phyloP scores from a whole-genome alignment of 2,888 invertebrate species.

The Acanthacorydalis orientalis region DNA sequence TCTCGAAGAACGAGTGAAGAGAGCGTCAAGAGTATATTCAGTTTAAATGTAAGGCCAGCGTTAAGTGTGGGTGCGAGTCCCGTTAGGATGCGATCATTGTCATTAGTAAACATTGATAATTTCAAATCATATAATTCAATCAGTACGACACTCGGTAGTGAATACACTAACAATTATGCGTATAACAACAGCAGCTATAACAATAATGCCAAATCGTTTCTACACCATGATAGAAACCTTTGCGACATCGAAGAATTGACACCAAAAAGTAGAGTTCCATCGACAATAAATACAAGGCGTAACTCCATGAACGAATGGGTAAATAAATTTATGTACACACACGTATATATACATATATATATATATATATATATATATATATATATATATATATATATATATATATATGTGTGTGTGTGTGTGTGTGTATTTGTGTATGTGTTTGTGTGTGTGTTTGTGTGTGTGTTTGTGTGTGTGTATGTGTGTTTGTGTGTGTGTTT shows the following conservation, averaged over 20 bases:
- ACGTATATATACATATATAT: too few relatives aligned
- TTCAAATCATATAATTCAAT: not conserved
- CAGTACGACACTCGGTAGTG: not conserved
- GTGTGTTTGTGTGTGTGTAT: too few relatives aligned
- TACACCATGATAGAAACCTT: not conserved
- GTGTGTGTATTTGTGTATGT: too few relatives aligned
- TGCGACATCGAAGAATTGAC: not conserved
- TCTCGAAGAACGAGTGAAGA: conserved; percentile 22
- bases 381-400: too few relatives aligned
- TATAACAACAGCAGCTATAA: not conserved
- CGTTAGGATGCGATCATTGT: conserved; percentile 1
- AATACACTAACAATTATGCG: not conserved
- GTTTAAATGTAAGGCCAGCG: conserved; percentile 16
- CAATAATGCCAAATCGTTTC: not conserved
- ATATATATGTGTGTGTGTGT: too few relatives aligned
- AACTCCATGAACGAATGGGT: conserved; percentile 1
- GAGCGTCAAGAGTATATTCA: conserved; percentile 21
- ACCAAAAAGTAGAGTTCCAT: not conserved
- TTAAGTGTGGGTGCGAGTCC: not conserved
- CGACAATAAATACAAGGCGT: not conserved
- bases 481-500: too few relatives aligned
- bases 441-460: too few relatives aligned
- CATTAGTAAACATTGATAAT: conserved; percentile 1
- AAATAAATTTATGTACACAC: not conserved
- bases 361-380: too few relatives aligned